Evolutionary conservation across 2,113 vertebrate species (phyloP).

Genomic region (Aepyceros melampus): DNA sequence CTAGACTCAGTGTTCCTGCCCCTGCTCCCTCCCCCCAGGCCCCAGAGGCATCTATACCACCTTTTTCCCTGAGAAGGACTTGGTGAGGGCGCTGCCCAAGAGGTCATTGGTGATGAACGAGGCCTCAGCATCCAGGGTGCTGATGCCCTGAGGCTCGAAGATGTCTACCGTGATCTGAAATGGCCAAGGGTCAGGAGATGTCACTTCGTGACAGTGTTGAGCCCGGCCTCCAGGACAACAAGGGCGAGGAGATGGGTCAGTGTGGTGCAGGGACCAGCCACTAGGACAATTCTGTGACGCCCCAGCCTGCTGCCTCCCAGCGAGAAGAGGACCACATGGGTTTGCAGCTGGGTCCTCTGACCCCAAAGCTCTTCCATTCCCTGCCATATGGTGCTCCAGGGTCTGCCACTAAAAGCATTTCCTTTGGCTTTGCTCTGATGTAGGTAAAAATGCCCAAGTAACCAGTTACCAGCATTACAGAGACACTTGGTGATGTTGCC

Average conservation of each 20-base stretch:
- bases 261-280: neutral
- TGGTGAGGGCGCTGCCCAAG: conserved; percentile 79
- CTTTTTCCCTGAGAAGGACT: conserved; percentile 78
- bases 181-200: neutral
- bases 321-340: neutral
- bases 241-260: too few species aligned
- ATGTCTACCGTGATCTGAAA: conserved; percentile 85
- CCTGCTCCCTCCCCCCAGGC: neutral
- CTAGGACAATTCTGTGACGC: neutral
- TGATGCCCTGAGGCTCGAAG: conserved; percentile 84
- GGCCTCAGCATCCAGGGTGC: conserved; percentile 80
- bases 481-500: neutral
- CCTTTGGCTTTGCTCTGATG: neutral
- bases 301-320: neutral
- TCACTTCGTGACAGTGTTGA: neutral
- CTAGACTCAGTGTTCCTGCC: neutral
- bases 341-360: neutral
- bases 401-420: neutral
- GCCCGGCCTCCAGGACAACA: neutral
- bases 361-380: neutral
- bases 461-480: neutral
- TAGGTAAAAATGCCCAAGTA: neutral
- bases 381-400: neutral
- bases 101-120: conserved; percentile 82
- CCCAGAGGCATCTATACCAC: conserved; percentile 63